Base-by-base conservation (phyloP, 2,113 vertebrate genomes). In the Psophia crepitans region DNA sequence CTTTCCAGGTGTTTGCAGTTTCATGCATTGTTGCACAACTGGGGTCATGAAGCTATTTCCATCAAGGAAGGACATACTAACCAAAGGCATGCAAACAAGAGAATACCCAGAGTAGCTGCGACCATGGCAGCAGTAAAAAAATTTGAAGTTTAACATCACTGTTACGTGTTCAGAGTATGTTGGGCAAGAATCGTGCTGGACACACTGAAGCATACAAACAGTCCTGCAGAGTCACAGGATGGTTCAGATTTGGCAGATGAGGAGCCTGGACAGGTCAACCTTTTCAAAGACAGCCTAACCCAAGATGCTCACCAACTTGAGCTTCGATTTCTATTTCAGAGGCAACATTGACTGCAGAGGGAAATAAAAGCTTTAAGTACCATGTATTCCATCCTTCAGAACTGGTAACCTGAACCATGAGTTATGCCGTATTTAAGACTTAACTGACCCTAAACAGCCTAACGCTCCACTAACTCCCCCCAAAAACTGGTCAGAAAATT, bases 1-100 rank as follows among this genome's bases (percentile, higher is more conserved):
- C 84, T 78, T 93, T 89, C 95, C 96, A 97, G 95, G 97, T 96
- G 96, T 94, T 96, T 96, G 90, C 84, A 96, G 87, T 96, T 97
- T 96, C 87, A 56, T 85, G 89, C 76, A 83, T 30, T 80, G 87
- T 79, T 97, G 94, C 89, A 93, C 73, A 97, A 95, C 49, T 75
- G 61, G 61, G 65, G 81, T 81, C 84, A 71, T 68, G 87, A 94
- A 81, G 88, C 39, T 58, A 46, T 95, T 91, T 93, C 79, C 76
- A 66, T 30, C 53, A 94, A 79, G 92, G 51, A 86, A 91, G 46
- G 56, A 48, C 53, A 73, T 65, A 60, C 33, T 86, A 89, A 81
- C 16, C n/a, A 66, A 81, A 91, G 51, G 73, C 75, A 80, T 27
- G 41, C 43, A 76, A 71, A 53, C 6, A 60, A 76, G 18, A 81